phyloP scores from a whole-genome alignment of 2,113 vertebrate species.

The Mus spicilegus region DNA sequence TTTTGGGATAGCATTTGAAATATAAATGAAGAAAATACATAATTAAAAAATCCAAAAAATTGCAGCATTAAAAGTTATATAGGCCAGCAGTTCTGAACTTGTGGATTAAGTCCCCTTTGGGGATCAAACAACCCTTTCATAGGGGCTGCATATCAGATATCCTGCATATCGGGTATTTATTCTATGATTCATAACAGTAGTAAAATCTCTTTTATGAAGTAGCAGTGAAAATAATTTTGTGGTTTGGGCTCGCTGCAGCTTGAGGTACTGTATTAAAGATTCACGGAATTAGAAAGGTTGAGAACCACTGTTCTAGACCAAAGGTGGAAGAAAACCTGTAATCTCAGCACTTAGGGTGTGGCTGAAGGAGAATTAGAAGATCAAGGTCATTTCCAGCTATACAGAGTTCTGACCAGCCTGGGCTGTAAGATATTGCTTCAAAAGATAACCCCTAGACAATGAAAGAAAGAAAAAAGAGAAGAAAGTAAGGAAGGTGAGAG shows the following conservation, averaged over 20 bases:
- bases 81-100: background rate
- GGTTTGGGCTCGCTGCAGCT: background rate
- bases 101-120: background rate
- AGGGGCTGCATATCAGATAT: no score
- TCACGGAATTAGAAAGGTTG: background rate
- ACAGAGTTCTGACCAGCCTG: no score
- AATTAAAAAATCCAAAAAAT: background rate
- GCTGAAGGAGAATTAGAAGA: background rate
- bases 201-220: background rate
- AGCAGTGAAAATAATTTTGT: background rate
- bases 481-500: no score
- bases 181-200: background rate
- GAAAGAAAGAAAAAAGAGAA: background rate
- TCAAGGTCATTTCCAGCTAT: background rate
- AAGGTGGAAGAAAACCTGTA: background rate
- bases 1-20: no score
- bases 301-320: background rate
- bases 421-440: background rate
- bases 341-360: background rate
- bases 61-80: background rate
- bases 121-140: background rate
- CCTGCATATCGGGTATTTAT: background rate
- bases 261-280: background rate
- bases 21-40: no score
- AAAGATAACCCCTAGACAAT: background rate